Conservation (phyloP, 2,113 vertebrate species). For the Malurus elegans region DNA sequence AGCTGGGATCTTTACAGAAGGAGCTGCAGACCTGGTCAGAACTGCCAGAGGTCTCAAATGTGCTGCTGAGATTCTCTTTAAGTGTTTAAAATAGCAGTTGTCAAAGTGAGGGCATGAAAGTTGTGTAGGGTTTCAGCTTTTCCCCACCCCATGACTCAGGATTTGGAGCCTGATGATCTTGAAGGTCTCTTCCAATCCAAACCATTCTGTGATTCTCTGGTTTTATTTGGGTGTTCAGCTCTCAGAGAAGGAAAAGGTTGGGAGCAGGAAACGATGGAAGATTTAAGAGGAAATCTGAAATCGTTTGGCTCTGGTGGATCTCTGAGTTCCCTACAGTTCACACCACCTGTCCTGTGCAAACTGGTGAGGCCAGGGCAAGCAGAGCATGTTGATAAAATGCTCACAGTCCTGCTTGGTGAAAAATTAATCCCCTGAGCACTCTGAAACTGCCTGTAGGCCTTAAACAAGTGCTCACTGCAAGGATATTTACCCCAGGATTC, state of each 20-base stretch:
- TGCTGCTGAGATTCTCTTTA: not conserved
- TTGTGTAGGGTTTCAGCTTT: not conserved
- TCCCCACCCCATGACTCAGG: rapidly evolving
- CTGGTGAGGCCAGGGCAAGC: not conserved
- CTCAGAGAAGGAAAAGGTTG: not conserved
- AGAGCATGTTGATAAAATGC: not conserved
- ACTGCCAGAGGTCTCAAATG: not conserved
- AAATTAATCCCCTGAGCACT: not conserved
- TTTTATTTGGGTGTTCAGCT: not conserved
- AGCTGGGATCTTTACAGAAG: not conserved
- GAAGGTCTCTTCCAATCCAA: not conserved
- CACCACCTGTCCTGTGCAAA: not conserved
- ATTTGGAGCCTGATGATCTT: not conserved
- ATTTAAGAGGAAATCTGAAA: not conserved
- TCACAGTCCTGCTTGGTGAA: not conserved
- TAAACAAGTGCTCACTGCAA: rapidly evolving
- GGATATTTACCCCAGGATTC: not conserved
- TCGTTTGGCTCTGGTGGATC: not conserved
- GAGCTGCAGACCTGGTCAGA: not conserved
- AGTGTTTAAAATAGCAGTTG: not conserved
- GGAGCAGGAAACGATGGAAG: not conserved
- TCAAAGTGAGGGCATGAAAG: not conserved
- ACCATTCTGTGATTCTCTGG: not conserved
- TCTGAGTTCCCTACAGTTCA: not conserved
- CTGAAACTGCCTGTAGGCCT: not conserved